Conservation (phyloP, 2,113 vertebrate genomes). For the Lophius piscatorius region DNA sequence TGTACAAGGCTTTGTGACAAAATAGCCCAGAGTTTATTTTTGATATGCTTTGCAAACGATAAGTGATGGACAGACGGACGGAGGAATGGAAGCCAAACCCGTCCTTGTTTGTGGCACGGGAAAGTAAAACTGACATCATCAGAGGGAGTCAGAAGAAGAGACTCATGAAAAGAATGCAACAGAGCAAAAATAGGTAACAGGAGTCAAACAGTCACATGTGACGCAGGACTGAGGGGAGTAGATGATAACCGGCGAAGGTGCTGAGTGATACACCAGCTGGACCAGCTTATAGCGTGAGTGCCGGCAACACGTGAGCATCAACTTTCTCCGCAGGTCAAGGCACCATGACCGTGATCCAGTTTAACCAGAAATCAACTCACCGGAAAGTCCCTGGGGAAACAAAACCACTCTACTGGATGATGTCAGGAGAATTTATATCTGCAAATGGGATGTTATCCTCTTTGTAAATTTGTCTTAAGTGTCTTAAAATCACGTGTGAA, state of each 20-base stretch:
- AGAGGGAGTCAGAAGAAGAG: neutral
- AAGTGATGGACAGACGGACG: too few species aligned
- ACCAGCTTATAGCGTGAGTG: slow-evolving; percentile 41
- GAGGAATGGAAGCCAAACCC: too few species aligned
- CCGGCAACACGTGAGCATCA: slow-evolving; percentile 36
- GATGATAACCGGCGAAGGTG: neutral
- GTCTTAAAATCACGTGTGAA: neutral
- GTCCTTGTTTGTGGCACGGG: too few species aligned
- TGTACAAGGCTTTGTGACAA: too few species aligned
- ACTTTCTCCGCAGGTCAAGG: slow-evolving; percentile 30
- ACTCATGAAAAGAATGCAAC: neutral
- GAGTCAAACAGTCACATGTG: neutral
- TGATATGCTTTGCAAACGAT: too few species aligned
- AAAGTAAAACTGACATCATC: too few species aligned
- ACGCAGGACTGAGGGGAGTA: slow-evolving; percentile 16
- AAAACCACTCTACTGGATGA: slow-evolving; percentile 2
- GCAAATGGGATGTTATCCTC: neutral
- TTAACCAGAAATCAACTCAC: slow-evolving; percentile 8
- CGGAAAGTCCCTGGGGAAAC: neutral
- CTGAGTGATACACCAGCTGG: slow-evolving; percentile 58
- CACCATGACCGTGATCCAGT: neutral
- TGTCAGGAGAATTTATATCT: neutral
- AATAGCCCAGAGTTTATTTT: too few species aligned
- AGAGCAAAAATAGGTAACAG: neutral
- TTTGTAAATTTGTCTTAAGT: neutral